These are phyloP conservation scores for Tenthredo notha DNA, from an alignment of 2,888 invertebrate species.

Conservation along the genomic window DNA sequence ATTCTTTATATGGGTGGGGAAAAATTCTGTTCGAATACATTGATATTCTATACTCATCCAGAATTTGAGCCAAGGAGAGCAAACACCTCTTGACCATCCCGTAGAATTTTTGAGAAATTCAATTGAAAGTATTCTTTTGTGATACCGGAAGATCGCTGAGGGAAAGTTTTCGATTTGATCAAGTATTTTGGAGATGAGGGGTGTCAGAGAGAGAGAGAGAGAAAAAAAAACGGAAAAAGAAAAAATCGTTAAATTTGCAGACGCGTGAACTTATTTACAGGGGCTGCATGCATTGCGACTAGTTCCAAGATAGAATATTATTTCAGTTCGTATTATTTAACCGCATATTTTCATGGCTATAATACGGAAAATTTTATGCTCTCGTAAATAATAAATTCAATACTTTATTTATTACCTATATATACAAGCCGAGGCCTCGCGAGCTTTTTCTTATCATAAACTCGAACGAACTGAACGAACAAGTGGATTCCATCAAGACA, in stretches of 20 bases:
- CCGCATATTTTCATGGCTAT: neutral
- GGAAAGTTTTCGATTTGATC: neutral
- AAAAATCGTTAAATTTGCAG: neutral
- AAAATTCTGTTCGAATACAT: neutral
- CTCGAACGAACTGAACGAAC: too few species aligned
- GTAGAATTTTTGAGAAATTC: neutral
- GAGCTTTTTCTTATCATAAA: constrained; percentile 22
- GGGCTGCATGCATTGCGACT: neutral
- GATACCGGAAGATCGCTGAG: neutral
- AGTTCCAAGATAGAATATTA: neutral
- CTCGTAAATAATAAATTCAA: constrained; percentile 17
- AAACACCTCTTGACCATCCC: neutral
- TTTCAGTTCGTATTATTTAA: neutral
- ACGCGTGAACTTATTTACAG: neutral
- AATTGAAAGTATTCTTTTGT: neutral
- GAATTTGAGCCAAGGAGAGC: neutral
- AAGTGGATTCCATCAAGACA: constrained; percentile 4
- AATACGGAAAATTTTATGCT: neutral
- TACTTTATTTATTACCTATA: constrained; percentile 12
- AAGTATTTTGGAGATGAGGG: neutral
- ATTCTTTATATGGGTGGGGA: neutral
- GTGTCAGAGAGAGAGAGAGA: neutral
- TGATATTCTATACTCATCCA: constrained; percentile 18
- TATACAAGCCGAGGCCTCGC: neutral
- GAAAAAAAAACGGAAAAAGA: neutral